Base-by-base conservation (phyloP, 2,888 invertebrate species). In the Plemyria rubiginata region DNA sequence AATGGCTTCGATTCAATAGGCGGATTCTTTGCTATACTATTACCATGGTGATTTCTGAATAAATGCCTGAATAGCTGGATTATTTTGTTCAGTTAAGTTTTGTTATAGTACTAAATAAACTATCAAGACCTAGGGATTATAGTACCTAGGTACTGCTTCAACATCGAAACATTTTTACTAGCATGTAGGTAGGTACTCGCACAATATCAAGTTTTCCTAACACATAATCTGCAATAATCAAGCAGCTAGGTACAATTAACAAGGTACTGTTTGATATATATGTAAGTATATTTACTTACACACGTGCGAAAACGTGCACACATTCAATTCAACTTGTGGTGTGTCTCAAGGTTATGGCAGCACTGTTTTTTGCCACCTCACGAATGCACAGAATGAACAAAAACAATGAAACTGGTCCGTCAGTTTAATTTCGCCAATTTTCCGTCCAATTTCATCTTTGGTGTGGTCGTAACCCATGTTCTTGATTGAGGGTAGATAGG, bases 341-440 rank as follows among this genome's bases (percentile, higher is more conserved):
- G 28, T 67, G 68, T 70, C 68, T 74, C 84, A 88, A 89, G 89
- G 88, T 80, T 73, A 87, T 84, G 82, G 71, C 77, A 88, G 85
- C 84, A 76, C 66, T 67, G 70, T 81, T 82, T 85, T 54, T 84
- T 83, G 78, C 72, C 71, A 64, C 68, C 50, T 79, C 77, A 79
- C 72, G 73, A 75, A 80, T 78, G 80, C 79, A 32, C 7, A 76
- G 79, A 72, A 81, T 81, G 82, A 82, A 80, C 83, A 82, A 83
- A 84, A 85, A 86, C 86, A 86, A 86, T 82, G 74, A 72, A 72
- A 74, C 77, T 71, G 70, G 74, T 70, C 74, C 70, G 84, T 90
- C 86, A 92, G 81, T 90, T 89, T 86, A 92, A 88, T 88, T 90
- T 92, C 74, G 84, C 88, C 81, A 92, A 82, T 88, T 92, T 92